Base-by-base conservation (phyloP, 2,113 vertebrate genomes). In the Cochlearius cochlearius region DNA sequence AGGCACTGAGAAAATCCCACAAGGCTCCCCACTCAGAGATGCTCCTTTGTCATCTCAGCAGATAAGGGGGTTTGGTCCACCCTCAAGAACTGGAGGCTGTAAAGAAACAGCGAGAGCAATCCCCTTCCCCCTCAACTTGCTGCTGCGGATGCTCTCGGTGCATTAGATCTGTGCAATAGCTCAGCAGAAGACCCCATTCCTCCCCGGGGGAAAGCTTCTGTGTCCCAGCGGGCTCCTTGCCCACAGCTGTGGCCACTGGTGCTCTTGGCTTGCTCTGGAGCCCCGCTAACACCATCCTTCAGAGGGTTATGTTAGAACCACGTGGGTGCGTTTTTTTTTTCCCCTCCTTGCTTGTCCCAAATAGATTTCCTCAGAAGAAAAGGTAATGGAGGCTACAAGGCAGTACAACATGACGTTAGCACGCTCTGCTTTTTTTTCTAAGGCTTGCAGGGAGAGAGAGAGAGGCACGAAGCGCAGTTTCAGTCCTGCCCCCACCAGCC, bases 91-190 rank as follows among this genome's bases (percentile, higher is more conserved):
- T 0, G 4, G 12, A 77, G 15, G 19, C 20, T 56, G 38, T 9
- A 29, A 63, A 55, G 15, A 27, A 78, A 30, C 3, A 77, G 38
- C 2, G 1, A 7, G 7, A 83, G 6, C 29, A 36, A 52, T 10
- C 5, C 5, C 26, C 14, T 92, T 77, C 30, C 14, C 21, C 17
- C 8, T 22, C 0, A 0, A 9, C 43, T 12, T 2, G 0, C 20
- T 47, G n/a, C 20, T 77, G 41, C 0, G 0, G 22, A 13, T 29
- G 21, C 15, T 90, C 32, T 58, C 3, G 1, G 15, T 5, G 18
- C 25, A 2, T 21, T 38, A 1, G 0, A 71, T 20, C 15, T 34
- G 11, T 15, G n/a, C 64, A 18, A 27, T 23, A 43, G 16, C 39
- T 67, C 62, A 75, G 55, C 21, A 27, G 23, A 83, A 69, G 38